These are phyloP conservation scores for Microtus agrestis DNA, from an alignment of 2,797 vertebrate genomes.

Conservation along the genomic window DNA sequence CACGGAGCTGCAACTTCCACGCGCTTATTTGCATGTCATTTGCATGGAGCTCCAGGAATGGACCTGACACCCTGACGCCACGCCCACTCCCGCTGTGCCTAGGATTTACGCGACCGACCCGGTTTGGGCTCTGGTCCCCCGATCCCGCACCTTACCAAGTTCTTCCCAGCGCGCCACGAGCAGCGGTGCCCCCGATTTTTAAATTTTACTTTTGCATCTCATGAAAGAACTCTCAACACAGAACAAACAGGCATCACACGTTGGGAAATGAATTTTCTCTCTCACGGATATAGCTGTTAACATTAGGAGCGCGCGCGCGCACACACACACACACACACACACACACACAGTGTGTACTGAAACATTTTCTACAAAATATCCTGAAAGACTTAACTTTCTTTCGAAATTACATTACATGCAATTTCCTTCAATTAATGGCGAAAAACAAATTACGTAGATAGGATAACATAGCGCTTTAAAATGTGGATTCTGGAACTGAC, in stretches of 20 bases:
- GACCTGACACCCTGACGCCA: slow-evolving; percentile 54
- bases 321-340: neutral
- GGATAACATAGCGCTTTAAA: neutral
- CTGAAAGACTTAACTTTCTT: slow-evolving; percentile 11
- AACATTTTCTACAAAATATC: neutral
- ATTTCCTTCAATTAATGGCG: slow-evolving; percentile 27
- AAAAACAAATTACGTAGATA: neutral
- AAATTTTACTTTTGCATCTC: neutral
- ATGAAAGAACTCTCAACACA: neutral
- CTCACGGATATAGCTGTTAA: neutral
- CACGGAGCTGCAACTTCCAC: neutral
- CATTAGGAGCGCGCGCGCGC: accelerated
- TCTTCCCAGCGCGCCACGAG: accelerated
- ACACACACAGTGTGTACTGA: neutral
- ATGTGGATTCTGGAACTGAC: neutral
- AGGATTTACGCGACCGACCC: accelerated
- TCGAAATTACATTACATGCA: neutral
- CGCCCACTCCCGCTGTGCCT: slow-evolving; percentile 53
- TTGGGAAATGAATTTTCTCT: neutral
- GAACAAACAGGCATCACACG: neutral
- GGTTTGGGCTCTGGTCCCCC: accelerated
- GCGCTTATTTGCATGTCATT: slow-evolving; percentile 80
- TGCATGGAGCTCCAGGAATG: slow-evolving; percentile 75
- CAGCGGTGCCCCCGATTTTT: neutral
- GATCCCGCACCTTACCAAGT: accelerated